Evolutionary conservation across 2,888 invertebrate species (phyloP), one percentile per base, ranked within the genome.

Genomic region (Amorpha juglandis): DNA sequence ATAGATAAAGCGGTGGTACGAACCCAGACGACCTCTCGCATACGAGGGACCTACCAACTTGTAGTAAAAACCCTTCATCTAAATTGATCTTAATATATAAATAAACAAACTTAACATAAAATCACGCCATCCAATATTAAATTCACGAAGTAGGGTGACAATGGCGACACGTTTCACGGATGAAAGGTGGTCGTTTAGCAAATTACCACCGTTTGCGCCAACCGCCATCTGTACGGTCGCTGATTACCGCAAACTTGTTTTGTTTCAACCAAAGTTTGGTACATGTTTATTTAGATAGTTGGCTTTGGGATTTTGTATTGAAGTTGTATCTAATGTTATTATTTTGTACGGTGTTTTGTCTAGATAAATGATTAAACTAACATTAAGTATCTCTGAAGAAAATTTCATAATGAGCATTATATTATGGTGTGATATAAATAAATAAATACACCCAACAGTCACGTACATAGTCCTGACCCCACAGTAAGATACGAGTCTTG

Each of bases 101-200:
- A 27, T 27, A 27, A 27, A 27, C 27, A 27, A 27, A 58, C n/a
- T 33, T 27, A 53, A 27, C 50, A 4, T 14, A 45, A 45, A 45
- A 45, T 12, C 14, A 45, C 45, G 45, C 35, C 6, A 58, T 58
- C 6, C 6, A 58, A 58, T 58, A 58, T 42, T 58, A 58, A 58
- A 58, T 42, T 19, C 19, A 42, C 58, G 38, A 42, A 58, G 42
- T 58, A 45, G 77, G 74, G 78, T 78, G 77, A 78, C 78, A 76
- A 76, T 72, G 72, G 69, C 70, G 71, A 70, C 68, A 69, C 62
- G 55, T 64, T 33, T 68, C 75, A 75, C 71, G 74, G 70, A 16
- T 67, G 80, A 76, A 76, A 78, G 70, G 68, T 74, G 73, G 76
- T 79, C 75, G 78, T 81, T 81, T 78, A 76, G 75, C 71, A 79